Evolutionary conservation across 1,140 invertebrate genomes (phyloP), one percentile per base, ranked within the genome.

Genomic region (Pachypeltis micranthus): DNA sequence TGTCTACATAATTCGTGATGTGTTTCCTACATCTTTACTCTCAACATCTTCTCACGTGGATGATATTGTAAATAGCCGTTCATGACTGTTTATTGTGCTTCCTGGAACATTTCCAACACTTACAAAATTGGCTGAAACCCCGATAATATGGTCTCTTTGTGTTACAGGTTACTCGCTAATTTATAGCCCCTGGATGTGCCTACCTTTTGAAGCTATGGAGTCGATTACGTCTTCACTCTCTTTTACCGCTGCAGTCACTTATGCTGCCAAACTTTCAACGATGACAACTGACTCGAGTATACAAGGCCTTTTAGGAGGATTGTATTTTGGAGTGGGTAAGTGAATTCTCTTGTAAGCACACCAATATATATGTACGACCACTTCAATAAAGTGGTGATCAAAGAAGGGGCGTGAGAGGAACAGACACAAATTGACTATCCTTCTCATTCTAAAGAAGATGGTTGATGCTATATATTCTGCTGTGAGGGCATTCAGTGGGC

Each of bases 171-270:
- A 91, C 71, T 91, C 90, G 0, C 71, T 90, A 59, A 86, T 93
- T 66, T 82, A 85, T 71, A 84, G 89, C 72, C 86, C 88, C 14
- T 91, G 87, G 87, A 79, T 84, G 70, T 87, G 85, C 63, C 74
- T 93, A 39, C 80, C 88, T 27, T 89, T 91, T 70, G 91, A 93
- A 75, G 84, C 85, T 12, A 78, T 91, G 73, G 89, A 92, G 78
- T 86, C 84, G 1, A 82, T 92, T 56, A 91, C 89, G n/a, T 85
- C 86, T 65, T 86, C 87, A 16, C 74, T 93, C 54, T 84, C 87
- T 66, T 87, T 88, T 72, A 90, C 88, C 0, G 86, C 89, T 1
- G 86, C 87, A 10, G 85, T 90, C 2, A 89, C 87, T 25, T 91
- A 91, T 69, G 87, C 86, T 0, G 87, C 85, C 2, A 82, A 83